phyloP scores from a whole-genome alignment of 2,888 invertebrate species.

The Neocrepidodera transversa region DNA sequence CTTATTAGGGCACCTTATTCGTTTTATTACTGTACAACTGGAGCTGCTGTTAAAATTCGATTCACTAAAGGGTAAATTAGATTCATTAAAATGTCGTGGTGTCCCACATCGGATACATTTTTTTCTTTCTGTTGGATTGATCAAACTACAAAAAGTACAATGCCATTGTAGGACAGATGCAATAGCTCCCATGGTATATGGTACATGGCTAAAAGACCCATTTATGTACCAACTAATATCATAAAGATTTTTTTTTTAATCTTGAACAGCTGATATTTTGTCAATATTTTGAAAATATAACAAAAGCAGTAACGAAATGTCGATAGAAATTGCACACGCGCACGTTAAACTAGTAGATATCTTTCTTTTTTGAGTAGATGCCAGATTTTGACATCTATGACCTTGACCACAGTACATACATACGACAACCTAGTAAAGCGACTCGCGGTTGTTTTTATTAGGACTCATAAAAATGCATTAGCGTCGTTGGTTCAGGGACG shows the following conservation, averaged over 20 bases:
- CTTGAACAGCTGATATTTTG: constrained; percentile 48
- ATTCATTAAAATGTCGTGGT: constrained; percentile 58
- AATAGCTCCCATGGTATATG: constrained; percentile 83
- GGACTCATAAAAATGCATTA: too few species aligned
- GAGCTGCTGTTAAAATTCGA: constrained; percentile 47
- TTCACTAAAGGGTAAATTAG: constrained; percentile 42
- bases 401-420: too few species aligned
- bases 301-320: constrained; percentile 20
- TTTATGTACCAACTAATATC: constrained; percentile 44
- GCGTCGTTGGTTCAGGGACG: too few species aligned
- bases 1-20: constrained; percentile 46
- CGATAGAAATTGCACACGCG: constrained; percentile 15
- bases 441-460: too few species aligned
- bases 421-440: too few species aligned
- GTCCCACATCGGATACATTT: constrained; percentile 85
- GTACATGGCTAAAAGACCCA: constrained; percentile 59
- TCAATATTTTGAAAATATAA: constrained; percentile 34
- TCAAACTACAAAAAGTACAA: constrained; percentile 86
- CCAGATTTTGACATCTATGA: too few species aligned
- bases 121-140: constrained; percentile 86
- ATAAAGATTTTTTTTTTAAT: constrained; percentile 33
- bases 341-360: too few species aligned
- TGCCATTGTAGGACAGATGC: constrained; percentile 94
- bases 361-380: too few species aligned
- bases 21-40: constrained; percentile 56